Percentiles rank a stretch among this genome's conserved stretches.
phyloP scores from a whole-genome alignment of 2,113 vertebrate genomes.

The Danionella cerebrum region DNA sequence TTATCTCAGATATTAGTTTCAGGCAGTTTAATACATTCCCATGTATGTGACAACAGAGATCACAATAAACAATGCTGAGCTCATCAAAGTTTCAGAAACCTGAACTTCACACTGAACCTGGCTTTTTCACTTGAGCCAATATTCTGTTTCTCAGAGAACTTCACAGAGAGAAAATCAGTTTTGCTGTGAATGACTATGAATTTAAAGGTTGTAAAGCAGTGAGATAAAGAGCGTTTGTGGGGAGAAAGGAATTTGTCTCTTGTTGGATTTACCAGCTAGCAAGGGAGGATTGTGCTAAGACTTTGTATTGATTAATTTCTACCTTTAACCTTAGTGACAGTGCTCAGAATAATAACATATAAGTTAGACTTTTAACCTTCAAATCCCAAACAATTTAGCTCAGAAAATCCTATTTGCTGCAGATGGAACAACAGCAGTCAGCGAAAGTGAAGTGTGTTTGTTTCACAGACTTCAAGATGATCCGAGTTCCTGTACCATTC shows the following conservation, averaged over 20 bases:
- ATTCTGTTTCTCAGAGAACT: neutral
- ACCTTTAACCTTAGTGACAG: conserved; percentile 54
- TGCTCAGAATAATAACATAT: conserved; percentile 17
- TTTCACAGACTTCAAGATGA: too few relatives aligned
- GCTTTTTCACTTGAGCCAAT: neutral
- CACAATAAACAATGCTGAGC: too few relatives aligned
- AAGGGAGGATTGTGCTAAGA: neutral
- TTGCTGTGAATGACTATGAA: neutral
- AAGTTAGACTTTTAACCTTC: conserved; percentile 23
- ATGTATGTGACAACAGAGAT: too few relatives aligned
- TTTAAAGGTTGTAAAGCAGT: neutral
- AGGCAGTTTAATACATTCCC: too few relatives aligned
- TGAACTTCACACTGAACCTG: neutral
- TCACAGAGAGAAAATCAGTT: neutral
- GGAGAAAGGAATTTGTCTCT: neutral
- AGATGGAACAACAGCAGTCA: neutral
- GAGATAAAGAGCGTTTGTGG: neutral
- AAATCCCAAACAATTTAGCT: conserved; percentile 15
- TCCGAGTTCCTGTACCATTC: too few relatives aligned
- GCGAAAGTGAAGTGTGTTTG: neutral
- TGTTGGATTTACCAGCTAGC: neutral
- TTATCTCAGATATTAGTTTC: too few relatives aligned
- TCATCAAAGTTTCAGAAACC: neutral
- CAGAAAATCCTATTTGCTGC: neutral
- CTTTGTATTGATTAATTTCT: conserved; percentile 43